Evolutionary conservation across 2,888 invertebrate species (phyloP).

Genomic region (Odontocolon sp.): DNA sequence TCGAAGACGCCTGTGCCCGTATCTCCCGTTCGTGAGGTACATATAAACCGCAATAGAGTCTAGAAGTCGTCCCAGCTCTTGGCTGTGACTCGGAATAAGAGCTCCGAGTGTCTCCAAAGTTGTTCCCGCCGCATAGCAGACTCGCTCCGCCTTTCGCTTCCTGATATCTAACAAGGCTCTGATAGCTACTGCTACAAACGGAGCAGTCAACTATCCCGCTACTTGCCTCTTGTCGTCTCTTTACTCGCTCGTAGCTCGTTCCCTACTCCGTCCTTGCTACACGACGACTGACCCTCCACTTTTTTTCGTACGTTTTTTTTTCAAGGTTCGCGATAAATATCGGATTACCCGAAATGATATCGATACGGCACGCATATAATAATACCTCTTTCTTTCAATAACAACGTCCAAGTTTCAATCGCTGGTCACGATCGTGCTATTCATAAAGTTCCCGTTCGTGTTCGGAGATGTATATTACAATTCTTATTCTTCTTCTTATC

Average conservation of each 20-base stretch:
- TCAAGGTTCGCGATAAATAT: neutral
- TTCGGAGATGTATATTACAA: no score
- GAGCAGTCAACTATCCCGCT: constrained; percentile 28
- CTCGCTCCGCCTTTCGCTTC: constrained; percentile 32
- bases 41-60: constrained; percentile 31
- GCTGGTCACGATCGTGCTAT: no score
- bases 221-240: neutral
- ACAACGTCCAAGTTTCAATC: no score
- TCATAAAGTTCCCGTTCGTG: no score
- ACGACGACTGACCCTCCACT: no score
- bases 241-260: neutral
- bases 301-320: no score
- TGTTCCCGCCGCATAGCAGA: constrained; percentile 14
- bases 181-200: constrained; percentile 1
- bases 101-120: neutral
- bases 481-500: no score
- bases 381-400: neutral
- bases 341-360: constrained; percentile 2
- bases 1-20: neutral
- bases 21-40: neutral
- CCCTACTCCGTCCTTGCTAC: constrained; percentile 11
- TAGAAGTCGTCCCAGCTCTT: neutral
- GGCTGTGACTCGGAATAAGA: no score
- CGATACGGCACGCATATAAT: neutral
- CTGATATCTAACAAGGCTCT: constrained; percentile 36